Base-by-base conservation (phyloP, 2,113 vertebrate genomes). In the Atlantisia rogersi region DNA sequence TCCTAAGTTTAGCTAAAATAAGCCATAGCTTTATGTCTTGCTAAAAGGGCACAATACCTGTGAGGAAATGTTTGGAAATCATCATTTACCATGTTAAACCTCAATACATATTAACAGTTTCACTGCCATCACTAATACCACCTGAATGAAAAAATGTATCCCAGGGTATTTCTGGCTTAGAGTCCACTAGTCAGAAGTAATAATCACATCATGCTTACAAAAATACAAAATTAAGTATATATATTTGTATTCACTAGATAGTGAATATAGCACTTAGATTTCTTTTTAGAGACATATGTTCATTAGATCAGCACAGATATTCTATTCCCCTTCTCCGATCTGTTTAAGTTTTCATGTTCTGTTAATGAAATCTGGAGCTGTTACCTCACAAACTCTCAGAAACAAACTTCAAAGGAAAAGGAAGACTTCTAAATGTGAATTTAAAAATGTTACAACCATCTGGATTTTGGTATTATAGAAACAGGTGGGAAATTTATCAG, bases 401-500 rank as follows among this genome's bases (percentile, higher is more conserved):
- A 94, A 53, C 10, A 73, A 90, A 70, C 63, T 90, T 90, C 86
- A 95, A 94, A 96, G 77, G 15, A 70, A 94, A 91, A 90, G 11
- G 17, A 90, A 90, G 79, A 69, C 63, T 68, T 25, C 52, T 70
- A 55, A 79, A 63, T 80, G 26, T 69, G 55, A 82, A 40, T 56
- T 90, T 88, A 81, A 88, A 87, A 90, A 77, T 22, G 32, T 91
- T 79, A 90, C 0, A 2, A 93, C 55, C 82, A 81, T 88, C 82
- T 96, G 92, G 71, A 77, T 68, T 95, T 95, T 78, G 22, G 3
- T 37, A 59, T 63, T 78, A 6, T 21, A 11, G 55, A 82, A 95
- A 62, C 63, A 86, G 64, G 42, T 0, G 20, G 70, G 59, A 82
- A 89, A 82, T 91, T 85, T 80, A 87, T 69, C 37, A 39, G 29